Evolutionary conservation across 2,797 vertebrate genomes (phyloP).

Genomic region (Pangasius sanitwongsei): DNA sequence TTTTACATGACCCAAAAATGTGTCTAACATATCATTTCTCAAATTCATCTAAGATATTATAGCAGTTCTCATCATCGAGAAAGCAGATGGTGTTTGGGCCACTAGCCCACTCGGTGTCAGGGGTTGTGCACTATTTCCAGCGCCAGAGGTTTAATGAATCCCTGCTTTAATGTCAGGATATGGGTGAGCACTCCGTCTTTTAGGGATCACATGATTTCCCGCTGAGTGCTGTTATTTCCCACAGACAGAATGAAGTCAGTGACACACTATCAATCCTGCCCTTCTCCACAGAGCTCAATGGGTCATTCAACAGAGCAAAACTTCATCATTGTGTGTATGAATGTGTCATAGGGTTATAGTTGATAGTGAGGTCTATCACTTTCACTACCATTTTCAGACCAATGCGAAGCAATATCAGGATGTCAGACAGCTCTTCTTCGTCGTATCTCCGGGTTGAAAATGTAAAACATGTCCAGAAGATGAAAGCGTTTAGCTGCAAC

Average conservation of each 20-base stretch:
- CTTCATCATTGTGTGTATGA: neutral
- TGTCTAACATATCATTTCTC: neutral
- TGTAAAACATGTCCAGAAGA: neutral
- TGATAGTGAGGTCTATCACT: neutral
- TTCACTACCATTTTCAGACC: neutral
- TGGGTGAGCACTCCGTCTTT: neutral
- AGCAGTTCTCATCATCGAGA: neutral
- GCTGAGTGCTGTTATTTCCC: constrained; percentile 10
- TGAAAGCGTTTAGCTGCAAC: neutral
- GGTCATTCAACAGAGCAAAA: neutral
- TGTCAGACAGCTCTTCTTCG: neutral
- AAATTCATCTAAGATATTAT: neutral
- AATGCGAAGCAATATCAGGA: neutral
- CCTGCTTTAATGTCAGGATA: neutral
- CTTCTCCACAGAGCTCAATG: neutral
- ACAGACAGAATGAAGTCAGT: neutral
- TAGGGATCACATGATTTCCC: constrained; percentile 32
- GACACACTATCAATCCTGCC: neutral
- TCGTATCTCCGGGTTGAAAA: neutral
- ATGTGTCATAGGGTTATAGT: neutral
- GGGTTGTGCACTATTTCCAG: neutral
- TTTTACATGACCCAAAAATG: neutral
- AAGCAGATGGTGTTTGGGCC: constrained; percentile 6
- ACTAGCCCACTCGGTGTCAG: neutral
- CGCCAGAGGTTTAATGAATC: constrained; percentile 9